phyloP scores from a whole-genome alignment of 2,888 invertebrate species.

The Cybosia mesomella region DNA sequence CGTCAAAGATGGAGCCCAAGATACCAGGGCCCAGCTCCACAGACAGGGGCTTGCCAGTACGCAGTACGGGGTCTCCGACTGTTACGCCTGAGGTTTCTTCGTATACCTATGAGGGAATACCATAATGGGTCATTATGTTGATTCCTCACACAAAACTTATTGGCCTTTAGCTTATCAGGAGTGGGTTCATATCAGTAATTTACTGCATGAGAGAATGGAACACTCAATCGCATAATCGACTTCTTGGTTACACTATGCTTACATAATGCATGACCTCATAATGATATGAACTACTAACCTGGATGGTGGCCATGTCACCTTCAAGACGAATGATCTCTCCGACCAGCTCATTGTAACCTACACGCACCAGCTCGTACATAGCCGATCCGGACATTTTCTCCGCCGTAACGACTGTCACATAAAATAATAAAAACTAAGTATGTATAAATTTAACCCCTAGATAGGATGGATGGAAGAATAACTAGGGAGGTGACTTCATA shows the following conservation, averaged over 20 bases:
- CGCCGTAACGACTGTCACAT: constrained; percentile 96
- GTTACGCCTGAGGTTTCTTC: constrained; percentile 99
- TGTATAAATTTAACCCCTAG: neutral
- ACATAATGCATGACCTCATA: neutral
- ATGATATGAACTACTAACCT: constrained; percentile 87
- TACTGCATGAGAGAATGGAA: no score
- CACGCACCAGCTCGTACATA: constrained; percentile 99
- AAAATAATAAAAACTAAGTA: constrained; percentile 40
- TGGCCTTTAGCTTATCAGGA: no score
- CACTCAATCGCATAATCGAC: no score
- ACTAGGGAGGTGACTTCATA: no score
- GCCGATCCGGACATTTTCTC: constrained; percentile 99
- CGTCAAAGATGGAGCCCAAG: constrained; percentile 99
- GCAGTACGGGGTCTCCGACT: constrained; percentile 99
- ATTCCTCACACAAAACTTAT: neutral
- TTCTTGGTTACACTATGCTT: no score
- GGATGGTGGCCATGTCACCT: constrained; percentile 99
- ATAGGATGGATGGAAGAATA: neutral
- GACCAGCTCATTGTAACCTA: constrained; percentile 98
- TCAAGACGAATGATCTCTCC: constrained; percentile 99
- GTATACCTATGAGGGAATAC: constrained; percentile 89
- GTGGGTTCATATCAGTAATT: no score
- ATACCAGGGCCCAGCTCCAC: constrained; percentile 99
- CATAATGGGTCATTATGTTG: no score
- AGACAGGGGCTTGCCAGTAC: constrained; percentile 99